phyloP scores from a whole-genome alignment of 2,113 vertebrate species.

The Odocoileus virginianus region DNA sequence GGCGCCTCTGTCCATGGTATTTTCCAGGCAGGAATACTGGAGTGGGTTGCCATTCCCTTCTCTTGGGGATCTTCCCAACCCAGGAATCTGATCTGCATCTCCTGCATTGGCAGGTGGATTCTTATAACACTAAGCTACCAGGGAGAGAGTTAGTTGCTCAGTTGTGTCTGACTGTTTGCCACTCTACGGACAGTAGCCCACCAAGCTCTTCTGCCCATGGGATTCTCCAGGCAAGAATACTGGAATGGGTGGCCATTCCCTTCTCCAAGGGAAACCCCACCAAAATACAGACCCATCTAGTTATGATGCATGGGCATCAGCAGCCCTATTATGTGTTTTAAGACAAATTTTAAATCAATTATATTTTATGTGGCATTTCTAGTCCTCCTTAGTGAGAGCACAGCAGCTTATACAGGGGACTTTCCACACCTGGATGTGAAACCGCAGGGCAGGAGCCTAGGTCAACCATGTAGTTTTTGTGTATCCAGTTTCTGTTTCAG shows the following conservation, averaged over 20 bases:
- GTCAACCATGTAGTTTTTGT: neutral
- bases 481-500: neutral
- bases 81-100: neutral
- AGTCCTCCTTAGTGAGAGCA: neutral
- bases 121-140: neutral
- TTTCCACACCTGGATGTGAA: neutral
- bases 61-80: neutral
- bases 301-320: neutral
- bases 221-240: neutral
- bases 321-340: neutral
- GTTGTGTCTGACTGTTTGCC: neutral
- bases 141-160: neutral
- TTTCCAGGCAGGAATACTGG: neutral
- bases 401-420: too few relatives aligned
- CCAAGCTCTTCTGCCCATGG: neutral
- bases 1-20: neutral
- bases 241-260: neutral
- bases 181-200: neutral
- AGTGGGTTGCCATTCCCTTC: neutral
- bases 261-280: neutral
- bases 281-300: neutral
- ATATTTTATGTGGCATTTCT: neutral
- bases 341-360: neutral
- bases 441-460: neutral
- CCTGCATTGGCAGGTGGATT: neutral